Conservation (phyloP, 2,888 invertebrate genomes). For the Cancer borealis region DNA sequence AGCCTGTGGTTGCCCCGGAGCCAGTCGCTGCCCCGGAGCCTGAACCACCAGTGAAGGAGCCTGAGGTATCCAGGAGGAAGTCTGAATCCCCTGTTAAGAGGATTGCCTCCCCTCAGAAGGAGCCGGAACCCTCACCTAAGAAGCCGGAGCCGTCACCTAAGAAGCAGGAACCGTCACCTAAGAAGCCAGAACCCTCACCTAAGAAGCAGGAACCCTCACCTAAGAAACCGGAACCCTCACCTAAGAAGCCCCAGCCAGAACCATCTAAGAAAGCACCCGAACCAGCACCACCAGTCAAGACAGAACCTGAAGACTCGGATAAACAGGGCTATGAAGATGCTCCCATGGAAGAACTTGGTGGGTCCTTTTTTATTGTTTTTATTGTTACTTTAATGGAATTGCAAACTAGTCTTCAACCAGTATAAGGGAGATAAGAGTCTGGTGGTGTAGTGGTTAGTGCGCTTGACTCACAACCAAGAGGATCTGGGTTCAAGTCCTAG, state of each 20-base stretch:
- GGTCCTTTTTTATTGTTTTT: not conserved
- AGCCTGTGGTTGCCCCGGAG: not conserved
- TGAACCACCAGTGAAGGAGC: not conserved
- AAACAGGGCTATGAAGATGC: conserved; percentile 67
- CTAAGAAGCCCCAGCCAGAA: not conserved
- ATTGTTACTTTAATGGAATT: not conserved
- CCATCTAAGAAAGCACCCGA: not conserved
- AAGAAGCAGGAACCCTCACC: conserved; percentile 34
- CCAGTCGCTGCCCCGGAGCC: not conserved
- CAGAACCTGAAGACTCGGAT: conserved; percentile 51
- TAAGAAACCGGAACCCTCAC: conserved; percentile 34
- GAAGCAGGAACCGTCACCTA: not conserved
- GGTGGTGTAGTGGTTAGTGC: too few species aligned
- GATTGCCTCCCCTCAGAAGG: conserved; percentile 6
- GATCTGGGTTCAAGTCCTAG: too few species aligned
- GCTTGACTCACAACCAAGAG: too few species aligned
- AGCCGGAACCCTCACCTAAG: not conserved
- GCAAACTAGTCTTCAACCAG: too few species aligned
- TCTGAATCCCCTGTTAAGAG: conserved; percentile 13
- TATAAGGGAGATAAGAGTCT: too few species aligned
- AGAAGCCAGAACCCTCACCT: not conserved
- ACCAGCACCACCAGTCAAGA: conserved; percentile 18
- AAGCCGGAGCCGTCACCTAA: not conserved
- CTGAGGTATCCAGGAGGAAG: conserved; percentile 14
- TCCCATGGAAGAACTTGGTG: conserved; percentile 60